phyloP scores from a whole-genome alignment of 2,888 invertebrate species.

The Xylota sylvarum region DNA sequence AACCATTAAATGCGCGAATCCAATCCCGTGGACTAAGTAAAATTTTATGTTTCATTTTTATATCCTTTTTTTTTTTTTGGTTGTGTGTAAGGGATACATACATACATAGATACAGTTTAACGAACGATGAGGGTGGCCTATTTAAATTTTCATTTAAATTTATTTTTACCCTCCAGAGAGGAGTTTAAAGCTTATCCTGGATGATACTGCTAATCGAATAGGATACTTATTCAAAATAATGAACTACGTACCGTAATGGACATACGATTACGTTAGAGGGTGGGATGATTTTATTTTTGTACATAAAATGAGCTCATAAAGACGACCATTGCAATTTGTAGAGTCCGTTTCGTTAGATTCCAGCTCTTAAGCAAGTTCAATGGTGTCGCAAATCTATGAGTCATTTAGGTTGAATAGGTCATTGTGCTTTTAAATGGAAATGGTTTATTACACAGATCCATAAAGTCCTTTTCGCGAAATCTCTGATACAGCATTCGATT shows the following conservation, averaged over 20 bases:
- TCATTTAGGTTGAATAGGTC: constrained; percentile 1
- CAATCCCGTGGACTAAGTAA: constrained; percentile 31
- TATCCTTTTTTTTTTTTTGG: neutral
- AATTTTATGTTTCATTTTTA: constrained; percentile 40
- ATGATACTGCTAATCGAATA: constrained; percentile 19
- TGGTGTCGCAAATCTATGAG: neutral
- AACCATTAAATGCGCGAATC: constrained; percentile 37
- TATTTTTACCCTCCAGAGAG: constrained; percentile 7
- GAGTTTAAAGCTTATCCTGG: constrained; percentile 2
- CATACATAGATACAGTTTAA: too few species aligned
- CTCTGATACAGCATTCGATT: neutral
- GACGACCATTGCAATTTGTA: constrained; percentile 3
- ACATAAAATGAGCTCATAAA: constrained; percentile 12
- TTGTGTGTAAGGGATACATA: neutral
- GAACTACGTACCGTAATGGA: neutral
- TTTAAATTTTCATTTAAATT: constrained; percentile 41
- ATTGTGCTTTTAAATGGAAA: neutral
- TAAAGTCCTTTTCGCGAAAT: neutral
- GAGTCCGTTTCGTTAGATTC: neutral
- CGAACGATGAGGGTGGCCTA: constrained; percentile 4
- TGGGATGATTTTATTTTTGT: neutral
- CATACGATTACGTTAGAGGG: neutral
- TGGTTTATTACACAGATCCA: neutral
- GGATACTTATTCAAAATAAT: constrained; percentile 29
- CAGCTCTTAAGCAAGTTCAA: neutral